Evolutionary conservation across 2,113 vertebrate genomes (phyloP).

Genomic region (Otus sunia): DNA sequence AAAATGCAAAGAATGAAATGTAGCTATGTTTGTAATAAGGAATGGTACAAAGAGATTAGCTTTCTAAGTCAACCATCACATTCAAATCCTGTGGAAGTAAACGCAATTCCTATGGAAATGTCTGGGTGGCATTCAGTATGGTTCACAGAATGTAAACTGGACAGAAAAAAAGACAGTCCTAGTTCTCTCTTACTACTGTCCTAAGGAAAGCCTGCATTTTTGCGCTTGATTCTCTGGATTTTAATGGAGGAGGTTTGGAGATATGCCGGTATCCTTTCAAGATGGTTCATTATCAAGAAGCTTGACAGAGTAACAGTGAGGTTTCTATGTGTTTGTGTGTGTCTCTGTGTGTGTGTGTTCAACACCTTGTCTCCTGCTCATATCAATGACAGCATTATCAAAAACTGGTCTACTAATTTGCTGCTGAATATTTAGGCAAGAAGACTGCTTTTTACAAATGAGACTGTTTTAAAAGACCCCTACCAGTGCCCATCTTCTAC

Average conservation of each 20-base stretch:
- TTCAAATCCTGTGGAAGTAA: background rate
- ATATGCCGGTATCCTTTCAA: background rate
- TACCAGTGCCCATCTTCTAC: background rate
- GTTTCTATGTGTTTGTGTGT: background rate
- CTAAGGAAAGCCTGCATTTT: background rate
- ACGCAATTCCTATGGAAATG: background rate
- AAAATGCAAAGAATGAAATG: background rate
- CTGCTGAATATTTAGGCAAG: background rate
- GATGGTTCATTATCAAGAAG: background rate
- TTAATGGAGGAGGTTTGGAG: background rate
- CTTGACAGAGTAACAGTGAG: background rate
- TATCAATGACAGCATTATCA: background rate
- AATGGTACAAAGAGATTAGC: background rate
- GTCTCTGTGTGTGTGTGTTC: background rate
- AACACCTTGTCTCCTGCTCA: background rate
- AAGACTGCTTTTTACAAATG: background rate
- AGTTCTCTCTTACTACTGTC: background rate
- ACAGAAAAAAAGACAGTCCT: background rate
- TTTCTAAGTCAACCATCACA: background rate
- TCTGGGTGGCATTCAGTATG: background rate
- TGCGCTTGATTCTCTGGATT: background rate
- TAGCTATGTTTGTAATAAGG: background rate
- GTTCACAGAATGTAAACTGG: background rate
- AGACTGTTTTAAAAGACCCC: background rate
- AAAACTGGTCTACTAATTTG: background rate